These are phyloP conservation scores for Passerculus sandwichensis DNA, from an alignment of 2,797 vertebrate genomes.

Conservation along the genomic window DNA sequence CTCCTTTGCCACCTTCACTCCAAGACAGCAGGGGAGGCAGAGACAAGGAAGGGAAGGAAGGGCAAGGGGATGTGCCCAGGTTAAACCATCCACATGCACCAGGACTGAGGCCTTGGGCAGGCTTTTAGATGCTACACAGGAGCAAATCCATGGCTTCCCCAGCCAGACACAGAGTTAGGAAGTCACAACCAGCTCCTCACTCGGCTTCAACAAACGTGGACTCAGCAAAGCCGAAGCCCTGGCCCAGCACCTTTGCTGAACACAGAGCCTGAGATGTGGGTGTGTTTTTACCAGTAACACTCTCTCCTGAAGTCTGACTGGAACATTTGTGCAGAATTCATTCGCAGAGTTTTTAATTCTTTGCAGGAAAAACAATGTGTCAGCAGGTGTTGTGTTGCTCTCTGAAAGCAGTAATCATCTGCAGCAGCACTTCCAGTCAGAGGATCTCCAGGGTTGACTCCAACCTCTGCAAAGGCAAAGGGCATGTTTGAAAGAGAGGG, in stretches of 20 bases:
- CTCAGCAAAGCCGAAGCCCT: constrained; percentile 28
- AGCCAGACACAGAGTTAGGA: background rate
- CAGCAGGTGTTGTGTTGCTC: constrained; percentile 23
- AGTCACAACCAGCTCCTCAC: background rate
- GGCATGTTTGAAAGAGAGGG: background rate
- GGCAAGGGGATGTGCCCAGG: background rate
- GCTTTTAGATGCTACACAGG: background rate
- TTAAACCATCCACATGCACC: accelerated
- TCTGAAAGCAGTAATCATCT: background rate
- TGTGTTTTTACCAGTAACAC: background rate
- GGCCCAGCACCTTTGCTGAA: background rate
- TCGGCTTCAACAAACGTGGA: background rate
- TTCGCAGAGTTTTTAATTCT: background rate
- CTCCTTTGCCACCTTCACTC: background rate
- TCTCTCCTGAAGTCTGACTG: background rate
- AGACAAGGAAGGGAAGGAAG: background rate
- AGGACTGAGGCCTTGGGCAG: background rate
- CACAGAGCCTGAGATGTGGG: background rate
- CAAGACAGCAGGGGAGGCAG: background rate
- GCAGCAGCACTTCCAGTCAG: background rate
- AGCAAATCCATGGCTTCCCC: background rate
- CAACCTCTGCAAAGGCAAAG: constrained; percentile 8
- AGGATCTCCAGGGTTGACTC: background rate
- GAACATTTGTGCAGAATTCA: background rate
- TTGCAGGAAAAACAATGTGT: background rate